Base-by-base conservation (phyloP, 2,888 invertebrate species). In the Hermaeophaga mercurialis region DNA sequence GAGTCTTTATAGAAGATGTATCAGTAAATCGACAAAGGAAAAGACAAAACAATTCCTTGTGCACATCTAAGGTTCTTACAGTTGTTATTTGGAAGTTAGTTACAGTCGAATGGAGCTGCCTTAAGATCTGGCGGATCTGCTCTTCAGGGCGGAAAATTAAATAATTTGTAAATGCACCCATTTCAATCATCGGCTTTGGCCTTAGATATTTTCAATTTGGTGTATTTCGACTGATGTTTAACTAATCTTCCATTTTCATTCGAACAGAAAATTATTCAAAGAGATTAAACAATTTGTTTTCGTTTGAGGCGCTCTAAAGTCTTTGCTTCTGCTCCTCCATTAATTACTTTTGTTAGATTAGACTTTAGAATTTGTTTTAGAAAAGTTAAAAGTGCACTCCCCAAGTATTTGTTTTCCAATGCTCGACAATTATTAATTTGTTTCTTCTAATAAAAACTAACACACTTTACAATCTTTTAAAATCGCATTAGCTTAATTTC, bases 91-190 rank as follows among this genome's bases (percentile, higher is more conserved):
- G 63, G 63, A 66, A 65, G 66, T 73, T 74, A 72, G 69, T 72
- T 60, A 72, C 76, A 72, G 66, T 71, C 68, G 73, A 73, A 64
- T 71, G 70, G 65, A 67, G 66, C 63, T 71, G 70, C 71, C 72
- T 70, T 67, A 68, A 73, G 72, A 73, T 73, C 18, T 19, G 22
- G 73, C 73, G 73, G 71, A 74, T 72, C 73, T 72, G 75, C 66
- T 73, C 74, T 69, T 72, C 74, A 73, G 66, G 67, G 72, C 69
- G 76, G 73, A 77, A 77, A 77, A 75, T 77, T 75, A 75, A 76
- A 76, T 77, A 77, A 77, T 77, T 75, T 74, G 71, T 73, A 72
- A 73, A 72, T 73, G 67, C 70, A 65, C 63, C 61, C 65, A 59
- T 66, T 70, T 70, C 68, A 67, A 70, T 70, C 69, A 67, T 65